Percentiles rank a stretch among this genome's conserved stretches.
These are phyloP conservation scores for Macquaria ambigua DNA, from an alignment of 2,113 vertebrate species.

Conservation along the genomic window DNA sequence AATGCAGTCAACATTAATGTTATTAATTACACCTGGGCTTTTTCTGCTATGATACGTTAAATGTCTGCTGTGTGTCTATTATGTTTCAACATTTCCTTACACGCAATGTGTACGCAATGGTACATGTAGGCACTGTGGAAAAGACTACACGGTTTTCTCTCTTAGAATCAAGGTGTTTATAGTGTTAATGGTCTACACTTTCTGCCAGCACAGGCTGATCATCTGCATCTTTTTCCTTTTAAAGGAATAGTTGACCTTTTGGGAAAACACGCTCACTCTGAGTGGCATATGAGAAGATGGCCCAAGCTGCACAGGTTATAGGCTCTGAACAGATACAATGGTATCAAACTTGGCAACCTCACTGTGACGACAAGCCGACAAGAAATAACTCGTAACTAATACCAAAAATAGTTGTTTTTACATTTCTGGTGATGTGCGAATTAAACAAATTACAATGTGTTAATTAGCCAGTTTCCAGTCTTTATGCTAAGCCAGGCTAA, in stretches of 20 bases:
- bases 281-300: too few species aligned
- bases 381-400: not conserved
- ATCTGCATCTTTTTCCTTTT: not conserved
- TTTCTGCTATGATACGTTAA: too few species aligned
- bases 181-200: not conserved
- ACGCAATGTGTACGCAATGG: too few species aligned
- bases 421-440: not conserved
- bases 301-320: not conserved
- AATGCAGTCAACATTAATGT: too few species aligned
- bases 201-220: not conserved
- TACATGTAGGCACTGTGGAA: too few species aligned
- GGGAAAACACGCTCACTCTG: too few species aligned
- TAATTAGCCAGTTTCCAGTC: not conserved
- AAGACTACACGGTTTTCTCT: too few species aligned
- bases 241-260: too few species aligned
- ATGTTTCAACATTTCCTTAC: too few species aligned
- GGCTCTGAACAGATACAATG: not conserved
- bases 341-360: not conserved
- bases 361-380: not conserved
- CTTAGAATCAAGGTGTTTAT: too few species aligned
- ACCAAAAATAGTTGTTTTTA: not conserved
- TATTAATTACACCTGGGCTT: too few species aligned
- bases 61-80: too few species aligned
- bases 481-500: not conserved
- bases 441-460: not conserved